Evolutionary conservation across 1,140 invertebrate genomes (phyloP).

Genomic region (Steinernema khuongi): DNA sequence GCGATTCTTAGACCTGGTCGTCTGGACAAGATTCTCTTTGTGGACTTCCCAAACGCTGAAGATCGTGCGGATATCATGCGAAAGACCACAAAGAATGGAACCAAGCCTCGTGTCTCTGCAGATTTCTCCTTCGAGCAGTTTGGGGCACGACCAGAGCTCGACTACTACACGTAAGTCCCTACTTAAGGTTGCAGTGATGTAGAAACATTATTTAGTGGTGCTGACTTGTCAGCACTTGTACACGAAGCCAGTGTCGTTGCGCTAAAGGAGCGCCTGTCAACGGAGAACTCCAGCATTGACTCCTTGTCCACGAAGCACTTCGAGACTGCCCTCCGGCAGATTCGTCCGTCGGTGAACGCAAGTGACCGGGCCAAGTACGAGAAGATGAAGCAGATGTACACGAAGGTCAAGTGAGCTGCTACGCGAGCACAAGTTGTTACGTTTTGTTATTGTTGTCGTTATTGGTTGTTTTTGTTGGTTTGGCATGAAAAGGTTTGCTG

Average conservation of each 20-base stretch:
- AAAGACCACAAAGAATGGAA: conserved; percentile 82
- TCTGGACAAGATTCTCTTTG: conserved; percentile 86
- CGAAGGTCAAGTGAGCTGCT: conserved; percentile 6
- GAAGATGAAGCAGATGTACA: conserved; percentile 34
- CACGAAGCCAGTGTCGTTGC: conserved; percentile 75
- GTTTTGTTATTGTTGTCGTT: background rate
- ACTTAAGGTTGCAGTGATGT: conserved; percentile 15
- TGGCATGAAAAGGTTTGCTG: no score
- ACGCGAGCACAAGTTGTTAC: background rate
- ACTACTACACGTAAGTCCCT: conserved; percentile 43
- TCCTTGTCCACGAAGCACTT: conserved; percentile 62
- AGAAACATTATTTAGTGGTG: conserved; percentile 66
- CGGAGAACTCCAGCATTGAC: conserved; percentile 35
- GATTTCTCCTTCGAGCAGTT: conserved; percentile 71
- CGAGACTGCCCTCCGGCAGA: conserved; percentile 68
- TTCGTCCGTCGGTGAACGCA: conserved; percentile 71
- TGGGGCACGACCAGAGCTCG: conserved; percentile 28
- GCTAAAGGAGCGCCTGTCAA: conserved; percentile 67
- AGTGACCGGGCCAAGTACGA: conserved; percentile 35
- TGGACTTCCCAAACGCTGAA: conserved; percentile 75
- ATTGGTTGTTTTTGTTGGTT: conserved; percentile 8
- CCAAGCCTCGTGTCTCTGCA: conserved; percentile 68
- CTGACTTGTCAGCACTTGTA: conserved; percentile 80
- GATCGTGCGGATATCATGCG: conserved; percentile 82
- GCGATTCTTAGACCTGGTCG: conserved; percentile 87